Percentiles rank a stretch among this genome's conserved stretches.
These are phyloP conservation scores for Porites cylindrica DNA, from an alignment of 92 coral and sea anemone genomes.

Conservation along the genomic window DNA sequence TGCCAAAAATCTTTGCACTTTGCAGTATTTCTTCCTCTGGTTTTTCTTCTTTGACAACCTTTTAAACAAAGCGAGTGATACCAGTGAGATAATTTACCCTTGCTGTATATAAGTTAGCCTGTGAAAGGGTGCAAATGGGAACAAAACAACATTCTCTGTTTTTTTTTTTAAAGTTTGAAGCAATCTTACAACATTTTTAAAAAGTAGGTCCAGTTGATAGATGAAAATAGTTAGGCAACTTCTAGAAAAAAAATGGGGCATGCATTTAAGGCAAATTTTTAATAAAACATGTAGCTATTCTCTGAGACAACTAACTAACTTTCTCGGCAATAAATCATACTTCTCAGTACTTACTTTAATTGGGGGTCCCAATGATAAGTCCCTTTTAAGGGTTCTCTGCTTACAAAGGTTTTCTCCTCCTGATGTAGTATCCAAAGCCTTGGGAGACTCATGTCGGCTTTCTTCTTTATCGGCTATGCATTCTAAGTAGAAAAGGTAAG, in stretches of 20 bases:
- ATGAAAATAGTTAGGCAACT: not conserved
- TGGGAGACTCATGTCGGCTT: too few relatives aligned
- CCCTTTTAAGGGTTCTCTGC: constrained; percentile 33
- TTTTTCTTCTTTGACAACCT: not conserved
- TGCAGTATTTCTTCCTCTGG: constrained; percentile 24
- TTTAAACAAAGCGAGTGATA: too few relatives aligned
- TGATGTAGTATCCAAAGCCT: too few relatives aligned
- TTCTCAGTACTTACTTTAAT: constrained; percentile 26
- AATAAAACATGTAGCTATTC: not conserved
- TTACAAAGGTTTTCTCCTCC: constrained; percentile 1
- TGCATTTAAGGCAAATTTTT: not conserved
- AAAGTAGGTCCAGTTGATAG: not conserved
- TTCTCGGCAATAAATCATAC: constrained; percentile 5
- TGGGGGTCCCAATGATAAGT: constrained; percentile 34
- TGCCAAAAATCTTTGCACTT: constrained; percentile 34
- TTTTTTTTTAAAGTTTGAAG: not conserved
- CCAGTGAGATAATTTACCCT: not conserved
- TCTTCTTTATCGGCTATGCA: too few relatives aligned
- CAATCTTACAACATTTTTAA: not conserved
- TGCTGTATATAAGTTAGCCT: constrained; percentile 6
- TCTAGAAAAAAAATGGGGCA: not conserved
- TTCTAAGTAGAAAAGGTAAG: too few relatives aligned
- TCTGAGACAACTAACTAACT: constrained; percentile 3
- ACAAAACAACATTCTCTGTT: not conserved
- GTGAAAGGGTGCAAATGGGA: not conserved